Evolutionary conservation across 2,888 invertebrate genomes (phyloP), one percentile per base, ranked within the genome.

Genomic region (Frankliniella intonsa): DNA sequence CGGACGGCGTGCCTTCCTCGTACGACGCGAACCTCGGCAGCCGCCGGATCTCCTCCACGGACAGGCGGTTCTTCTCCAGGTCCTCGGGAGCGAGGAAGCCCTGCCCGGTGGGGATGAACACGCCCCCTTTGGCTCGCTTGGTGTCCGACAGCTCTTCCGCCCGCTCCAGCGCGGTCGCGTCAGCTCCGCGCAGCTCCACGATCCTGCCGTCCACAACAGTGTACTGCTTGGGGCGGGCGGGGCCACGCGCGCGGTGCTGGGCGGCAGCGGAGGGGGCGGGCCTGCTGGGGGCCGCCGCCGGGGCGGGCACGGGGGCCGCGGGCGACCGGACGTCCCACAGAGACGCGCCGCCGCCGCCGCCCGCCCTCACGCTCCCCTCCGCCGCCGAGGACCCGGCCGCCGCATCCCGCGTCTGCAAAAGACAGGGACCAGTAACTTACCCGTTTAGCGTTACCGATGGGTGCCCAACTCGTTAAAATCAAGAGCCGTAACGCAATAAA

Each of bases 11-110:
- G 27, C 91, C 91, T 82, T 89, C 88, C 62, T 89, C 87, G 86
- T 91, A 91, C 84, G 90, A 89, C 84, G 88, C 87, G 85, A 91
- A 91, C 84, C 89, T 87, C 1, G 90, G 89, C 84, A 91, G 88
- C 83, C 88, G 89, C 86, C 86, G 89, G 50, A 91, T 91, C 85
- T 91, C 89, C 85, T 90, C 90, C 49, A 90, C 82, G 79, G 87
- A 86, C 88, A 91, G 88, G 85, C 90, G 90, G 0, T 90, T 89
- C 14, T 89, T 89, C 86, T 89, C 89, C 55, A 89, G 84, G 27
- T 90, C 84, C 82, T 88, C 87, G 76, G 8, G 69, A 3, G 69
- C 22, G 11, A 76, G 69, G 22, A 25, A 22, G 22, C 69, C 69
- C 0, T 22, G 2, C 22, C 69, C 69, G 25, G 25, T 76, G 22